phyloP scores from a whole-genome alignment of 2,113 vertebrate genomes.

The Ceratotherium simum region DNA sequence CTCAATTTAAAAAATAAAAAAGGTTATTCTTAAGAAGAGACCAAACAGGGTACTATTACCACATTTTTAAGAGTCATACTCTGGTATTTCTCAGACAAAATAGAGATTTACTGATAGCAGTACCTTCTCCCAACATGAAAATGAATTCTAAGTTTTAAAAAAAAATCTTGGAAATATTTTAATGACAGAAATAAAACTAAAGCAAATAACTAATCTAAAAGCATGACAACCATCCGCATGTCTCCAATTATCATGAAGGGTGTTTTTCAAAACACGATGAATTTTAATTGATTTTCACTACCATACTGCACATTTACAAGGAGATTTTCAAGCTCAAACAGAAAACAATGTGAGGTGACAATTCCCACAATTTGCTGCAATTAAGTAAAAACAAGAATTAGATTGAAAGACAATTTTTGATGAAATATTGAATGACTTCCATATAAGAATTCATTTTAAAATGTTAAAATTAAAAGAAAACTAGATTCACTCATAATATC shows the following conservation, averaged over 20 bases:
- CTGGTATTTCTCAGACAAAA: not conserved
- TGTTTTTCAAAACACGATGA: not conserved
- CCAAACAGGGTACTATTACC: not conserved
- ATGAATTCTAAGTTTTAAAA: not conserved
- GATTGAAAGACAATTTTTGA: not conserved
- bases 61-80: not conserved
- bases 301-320: not conserved
- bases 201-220: not conserved
- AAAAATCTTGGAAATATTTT: not conserved
- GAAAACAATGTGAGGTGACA: not conserved
- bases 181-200: not conserved
- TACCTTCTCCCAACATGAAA: not conserved
- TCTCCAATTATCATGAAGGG: not conserved
- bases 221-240: not conserved
- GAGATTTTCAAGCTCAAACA: not conserved
- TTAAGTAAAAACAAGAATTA: not conserved
- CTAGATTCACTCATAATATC: not conserved
- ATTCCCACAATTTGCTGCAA: not conserved
- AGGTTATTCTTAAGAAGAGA: not conserved
- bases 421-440: not conserved
- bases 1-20: not conserved
- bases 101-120: not conserved
- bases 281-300: not conserved
- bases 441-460: not conserved
- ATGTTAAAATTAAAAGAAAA: not conserved